Evolutionary conservation across 2,888 invertebrate species (phyloP).

Genomic region (Drosophila monieri): DNA sequence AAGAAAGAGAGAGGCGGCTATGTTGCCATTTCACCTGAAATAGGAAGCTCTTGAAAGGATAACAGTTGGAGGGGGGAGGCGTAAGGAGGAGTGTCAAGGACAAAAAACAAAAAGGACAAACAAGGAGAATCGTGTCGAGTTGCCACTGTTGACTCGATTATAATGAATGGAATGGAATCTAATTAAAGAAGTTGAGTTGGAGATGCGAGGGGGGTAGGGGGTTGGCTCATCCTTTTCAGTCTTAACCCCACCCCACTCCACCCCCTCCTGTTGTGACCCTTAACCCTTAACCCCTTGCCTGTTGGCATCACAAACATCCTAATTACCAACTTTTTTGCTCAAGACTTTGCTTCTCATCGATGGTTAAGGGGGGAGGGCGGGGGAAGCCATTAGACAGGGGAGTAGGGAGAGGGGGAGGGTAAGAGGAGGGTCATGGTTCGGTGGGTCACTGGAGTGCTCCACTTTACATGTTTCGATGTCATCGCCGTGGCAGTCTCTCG

Average conservation of each 20-base stretch:
- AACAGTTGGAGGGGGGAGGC: background rate
- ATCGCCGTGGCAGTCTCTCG: slow-evolving; percentile 23
- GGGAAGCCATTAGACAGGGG: too few species aligned
- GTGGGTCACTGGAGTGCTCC: slow-evolving; percentile 73
- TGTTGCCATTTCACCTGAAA: background rate
- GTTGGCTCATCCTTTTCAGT: background rate
- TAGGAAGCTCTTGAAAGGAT: background rate
- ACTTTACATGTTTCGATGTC: slow-evolving; percentile 76
- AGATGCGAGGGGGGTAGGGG: slow-evolving; percentile 50
- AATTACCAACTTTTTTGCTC: slow-evolving; percentile 75
- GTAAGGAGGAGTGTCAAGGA: slow-evolving; percentile 15
- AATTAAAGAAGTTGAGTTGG: slow-evolving; percentile 75
- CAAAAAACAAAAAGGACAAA: slow-evolving; percentile 23
- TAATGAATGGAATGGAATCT: slow-evolving; percentile 70
- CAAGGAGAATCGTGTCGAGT: slow-evolving; percentile 22
- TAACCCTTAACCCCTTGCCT: slow-evolving; percentile 32
- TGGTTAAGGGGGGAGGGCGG: slow-evolving; percentile 18
- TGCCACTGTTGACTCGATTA: slow-evolving; percentile 69
- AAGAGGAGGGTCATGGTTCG: slow-evolving; percentile 21
- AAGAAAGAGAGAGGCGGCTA: slow-evolving; percentile 1
- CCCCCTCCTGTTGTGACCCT: background rate
- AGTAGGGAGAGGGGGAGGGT: background rate
- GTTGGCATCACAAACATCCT: slow-evolving; percentile 74
- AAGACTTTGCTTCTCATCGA: slow-evolving; percentile 49
- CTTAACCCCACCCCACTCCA: background rate